These are phyloP conservation scores for Corythornis cristatus DNA, from an alignment of 2,113 vertebrate species.

Conservation along the genomic window DNA sequence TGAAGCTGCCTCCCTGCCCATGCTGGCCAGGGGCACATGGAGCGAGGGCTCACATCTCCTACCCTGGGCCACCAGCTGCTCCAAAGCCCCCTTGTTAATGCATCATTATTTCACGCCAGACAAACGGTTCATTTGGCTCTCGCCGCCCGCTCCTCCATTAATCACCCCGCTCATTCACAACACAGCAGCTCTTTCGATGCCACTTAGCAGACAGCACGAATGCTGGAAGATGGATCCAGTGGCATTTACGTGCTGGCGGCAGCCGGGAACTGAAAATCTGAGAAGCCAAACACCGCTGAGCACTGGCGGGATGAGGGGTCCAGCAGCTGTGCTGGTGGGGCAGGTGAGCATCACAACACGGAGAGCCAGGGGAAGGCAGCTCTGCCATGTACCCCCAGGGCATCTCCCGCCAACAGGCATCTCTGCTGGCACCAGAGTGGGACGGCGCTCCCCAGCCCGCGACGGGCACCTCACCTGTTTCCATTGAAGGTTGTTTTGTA, in stretches of 20 bases:
- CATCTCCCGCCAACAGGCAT: not conserved
- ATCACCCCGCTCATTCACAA: slow-evolving; percentile 1
- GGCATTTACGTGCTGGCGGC: not conserved
- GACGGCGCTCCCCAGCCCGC: fast-evolving
- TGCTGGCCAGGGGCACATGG: not conserved
- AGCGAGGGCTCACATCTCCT: not conserved
- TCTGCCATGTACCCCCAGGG: not conserved
- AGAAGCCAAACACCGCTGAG: fast-evolving
- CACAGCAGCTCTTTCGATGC: not conserved
- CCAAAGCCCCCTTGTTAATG: not conserved
- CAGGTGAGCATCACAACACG: fast-evolving
- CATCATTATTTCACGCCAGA: not conserved
- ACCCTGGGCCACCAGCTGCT: not conserved
- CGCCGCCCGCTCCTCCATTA: not conserved
- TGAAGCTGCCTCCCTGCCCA: not conserved
- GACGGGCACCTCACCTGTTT: slow-evolving; percentile 81
- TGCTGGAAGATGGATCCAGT: not conserved
- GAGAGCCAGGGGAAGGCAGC: not conserved
- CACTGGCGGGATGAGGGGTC: fast-evolving
- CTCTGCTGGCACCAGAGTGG: fast-evolving
- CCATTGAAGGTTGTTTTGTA: slow-evolving; percentile 95
- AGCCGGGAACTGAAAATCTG: not conserved
- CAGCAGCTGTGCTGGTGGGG: fast-evolving
- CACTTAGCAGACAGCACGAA: not conserved
- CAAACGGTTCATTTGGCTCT: not conserved